Evolutionary conservation across 2,888 invertebrate species (phyloP).

Genomic region (Trachelus iudaicus): DNA sequence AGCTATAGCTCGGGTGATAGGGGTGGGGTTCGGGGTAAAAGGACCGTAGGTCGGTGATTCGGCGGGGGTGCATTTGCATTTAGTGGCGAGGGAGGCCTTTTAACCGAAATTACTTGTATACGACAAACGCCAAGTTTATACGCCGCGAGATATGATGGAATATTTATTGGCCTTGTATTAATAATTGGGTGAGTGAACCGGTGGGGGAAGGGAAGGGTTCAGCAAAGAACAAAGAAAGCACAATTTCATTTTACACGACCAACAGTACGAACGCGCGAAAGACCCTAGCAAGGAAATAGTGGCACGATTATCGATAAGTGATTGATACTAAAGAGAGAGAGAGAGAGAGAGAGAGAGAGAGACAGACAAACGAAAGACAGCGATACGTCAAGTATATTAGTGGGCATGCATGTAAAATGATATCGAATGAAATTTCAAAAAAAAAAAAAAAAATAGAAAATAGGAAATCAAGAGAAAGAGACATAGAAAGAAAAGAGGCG

Average conservation of each 20-base stretch:
- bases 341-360: not conserved
- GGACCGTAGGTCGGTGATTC: not conserved
- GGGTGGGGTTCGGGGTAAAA: not conserved
- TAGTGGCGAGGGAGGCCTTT: conserved; percentile 57
- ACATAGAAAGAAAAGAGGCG: not conserved
- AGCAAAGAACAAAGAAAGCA: not conserved
- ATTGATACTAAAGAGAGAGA: not conserved
- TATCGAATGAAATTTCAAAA: not conserved
- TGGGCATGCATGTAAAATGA: not conserved
- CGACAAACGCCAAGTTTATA: conserved; percentile 60
- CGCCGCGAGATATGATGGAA: conserved; percentile 52
- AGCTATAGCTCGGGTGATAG: not conserved
- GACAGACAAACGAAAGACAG: not conserved
- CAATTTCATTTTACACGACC: not conserved
- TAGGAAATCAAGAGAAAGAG: not conserved
- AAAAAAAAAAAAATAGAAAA: not conserved
- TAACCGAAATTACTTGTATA: conserved; percentile 60
- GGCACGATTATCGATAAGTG: not conserved
- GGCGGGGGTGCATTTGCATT: conserved; percentile 50
- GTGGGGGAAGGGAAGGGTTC: too few relatives aligned
- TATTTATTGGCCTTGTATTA: conserved; percentile 60
- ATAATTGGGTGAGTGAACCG: conserved; percentile 26
- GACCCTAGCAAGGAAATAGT: not conserved
- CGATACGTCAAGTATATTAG: not conserved
- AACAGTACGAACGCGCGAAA: not conserved